A percentile compares a stretch with the other conserved stretches of the same genome.
Evolutionary conservation across 2,113 vertebrate genomes (phyloP).

Genomic region (Rhabdornis inornatus): DNA sequence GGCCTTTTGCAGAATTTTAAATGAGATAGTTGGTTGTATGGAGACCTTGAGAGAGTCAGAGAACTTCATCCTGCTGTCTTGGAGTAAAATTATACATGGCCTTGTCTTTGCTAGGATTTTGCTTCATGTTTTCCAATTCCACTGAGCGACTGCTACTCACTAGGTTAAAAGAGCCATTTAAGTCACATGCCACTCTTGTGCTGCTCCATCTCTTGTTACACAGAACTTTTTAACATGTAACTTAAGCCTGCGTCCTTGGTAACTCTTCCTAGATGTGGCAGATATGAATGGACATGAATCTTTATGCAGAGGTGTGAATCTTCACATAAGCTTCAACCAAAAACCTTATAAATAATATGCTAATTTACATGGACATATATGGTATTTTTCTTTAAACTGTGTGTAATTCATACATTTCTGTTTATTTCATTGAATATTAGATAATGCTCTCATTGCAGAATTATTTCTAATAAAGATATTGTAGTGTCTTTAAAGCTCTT

Average conservation of each 20-base stretch:
- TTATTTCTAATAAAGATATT: neutral
- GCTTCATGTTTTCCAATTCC: neutral
- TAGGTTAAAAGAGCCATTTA: neutral
- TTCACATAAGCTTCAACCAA: neutral
- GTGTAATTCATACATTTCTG: neutral
- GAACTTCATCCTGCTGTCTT: neutral
- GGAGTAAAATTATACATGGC: neutral
- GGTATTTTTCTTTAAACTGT: neutral
- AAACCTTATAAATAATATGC: neutral
- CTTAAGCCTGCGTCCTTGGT: accelerated
- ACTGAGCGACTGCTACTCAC: neutral
- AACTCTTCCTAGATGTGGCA: neutral
- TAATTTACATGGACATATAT: neutral
- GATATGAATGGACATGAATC: accelerated
- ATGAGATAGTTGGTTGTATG: neutral
- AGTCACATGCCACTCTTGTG: neutral
- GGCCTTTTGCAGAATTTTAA: neutral
- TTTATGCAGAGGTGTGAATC: neutral
- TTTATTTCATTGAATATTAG: neutral
- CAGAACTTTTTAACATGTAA: neutral
- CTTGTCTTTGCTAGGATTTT: neutral
- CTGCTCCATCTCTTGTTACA: neutral
- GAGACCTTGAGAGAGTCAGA: neutral
- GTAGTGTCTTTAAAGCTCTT: neutral
- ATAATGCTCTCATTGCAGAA: neutral